Evolutionary conservation across 2,113 vertebrate genomes (phyloP).

Genomic region (Larimichthys polyactis): DNA sequence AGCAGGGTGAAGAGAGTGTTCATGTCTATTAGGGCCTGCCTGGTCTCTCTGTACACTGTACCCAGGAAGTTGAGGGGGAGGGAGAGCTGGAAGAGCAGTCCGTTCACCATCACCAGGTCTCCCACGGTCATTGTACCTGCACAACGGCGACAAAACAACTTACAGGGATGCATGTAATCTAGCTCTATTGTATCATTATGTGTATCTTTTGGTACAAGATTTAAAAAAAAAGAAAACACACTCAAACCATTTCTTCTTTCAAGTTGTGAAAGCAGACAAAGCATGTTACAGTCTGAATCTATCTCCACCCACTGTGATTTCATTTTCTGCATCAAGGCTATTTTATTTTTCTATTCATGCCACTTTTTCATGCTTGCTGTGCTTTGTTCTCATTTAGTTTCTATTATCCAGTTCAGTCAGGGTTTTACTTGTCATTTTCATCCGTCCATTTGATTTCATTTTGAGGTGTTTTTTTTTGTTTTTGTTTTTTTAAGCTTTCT

Average conservation of each 20-base stretch:
- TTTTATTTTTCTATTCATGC: constrained; percentile 67
- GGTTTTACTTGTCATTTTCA: constrained; percentile 56
- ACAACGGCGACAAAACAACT: constrained; percentile 27
- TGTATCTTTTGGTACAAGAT: constrained; percentile 5
- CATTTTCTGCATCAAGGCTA: constrained; percentile 71
- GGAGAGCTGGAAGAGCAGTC: constrained; percentile 97
- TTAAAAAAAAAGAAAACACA: constrained; percentile 22
- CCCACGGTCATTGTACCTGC: constrained; percentile 94
- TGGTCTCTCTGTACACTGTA: constrained; percentile 98
- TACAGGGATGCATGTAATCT: constrained; percentile 1
- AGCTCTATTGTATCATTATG: constrained; percentile 5
- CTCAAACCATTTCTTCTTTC: constrained; percentile 32
- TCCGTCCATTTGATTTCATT: constrained; percentile 55
- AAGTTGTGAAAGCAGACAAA: constrained; percentile 54
- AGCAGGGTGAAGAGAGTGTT: constrained; percentile 97
- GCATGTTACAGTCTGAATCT: constrained; percentile 36
- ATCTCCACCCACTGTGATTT: constrained; percentile 65
- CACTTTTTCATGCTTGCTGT: constrained; percentile 70
- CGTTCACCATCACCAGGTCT: constrained; percentile 99
- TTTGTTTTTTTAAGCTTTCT: constrained; percentile 29
- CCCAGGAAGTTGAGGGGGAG: constrained; percentile 98
- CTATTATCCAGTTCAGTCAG: constrained; percentile 59
- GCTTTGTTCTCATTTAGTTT: constrained; percentile 66
- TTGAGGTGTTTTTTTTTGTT: constrained; percentile 19
- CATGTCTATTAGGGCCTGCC: constrained; percentile 99